Percentiles rank a stretch among this genome's conserved stretches.
These are phyloP conservation scores for Meda fulgida DNA, from an alignment of 2,797 vertebrate genomes.

Conservation along the genomic window DNA sequence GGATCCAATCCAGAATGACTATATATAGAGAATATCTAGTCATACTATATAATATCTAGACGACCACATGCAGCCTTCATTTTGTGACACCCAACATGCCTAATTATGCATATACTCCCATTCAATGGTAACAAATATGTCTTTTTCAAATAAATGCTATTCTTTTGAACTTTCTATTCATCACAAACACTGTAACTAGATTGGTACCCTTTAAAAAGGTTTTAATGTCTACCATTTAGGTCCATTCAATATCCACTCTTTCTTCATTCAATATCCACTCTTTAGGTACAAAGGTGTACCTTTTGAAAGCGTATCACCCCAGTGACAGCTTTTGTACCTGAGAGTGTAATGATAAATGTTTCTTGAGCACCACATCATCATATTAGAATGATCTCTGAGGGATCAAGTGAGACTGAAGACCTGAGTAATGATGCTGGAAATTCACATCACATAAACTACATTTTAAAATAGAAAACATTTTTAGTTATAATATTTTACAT, in stretches of 20 bases:
- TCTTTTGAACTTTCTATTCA: background rate
- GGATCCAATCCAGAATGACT: background rate
- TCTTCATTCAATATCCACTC: no score
- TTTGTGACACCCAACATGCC: background rate
- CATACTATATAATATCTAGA: background rate
- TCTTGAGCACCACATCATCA: background rate
- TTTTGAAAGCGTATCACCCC: no score
- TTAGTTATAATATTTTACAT: background rate
- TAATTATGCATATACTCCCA: no score
- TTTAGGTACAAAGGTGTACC: no score
- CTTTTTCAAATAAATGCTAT: background rate
- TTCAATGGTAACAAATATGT: background rate
- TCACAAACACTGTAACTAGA: background rate
- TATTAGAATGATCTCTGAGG: background rate
- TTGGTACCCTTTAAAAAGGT: no score
- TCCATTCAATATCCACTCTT: no score
- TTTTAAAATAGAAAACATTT: background rate
- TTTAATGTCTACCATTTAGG: no score
- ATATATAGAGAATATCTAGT: background rate
- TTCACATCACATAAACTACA: background rate
- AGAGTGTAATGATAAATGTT: background rate
- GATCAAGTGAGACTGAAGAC: background rate
- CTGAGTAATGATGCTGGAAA: background rate
- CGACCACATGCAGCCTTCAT: background rate
- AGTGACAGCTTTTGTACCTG: no score